Percentiles rank a stretch among this genome's conserved stretches.
Conservation (phyloP, 2,888 invertebrate genomes). For the Idaea aversata region DNA sequence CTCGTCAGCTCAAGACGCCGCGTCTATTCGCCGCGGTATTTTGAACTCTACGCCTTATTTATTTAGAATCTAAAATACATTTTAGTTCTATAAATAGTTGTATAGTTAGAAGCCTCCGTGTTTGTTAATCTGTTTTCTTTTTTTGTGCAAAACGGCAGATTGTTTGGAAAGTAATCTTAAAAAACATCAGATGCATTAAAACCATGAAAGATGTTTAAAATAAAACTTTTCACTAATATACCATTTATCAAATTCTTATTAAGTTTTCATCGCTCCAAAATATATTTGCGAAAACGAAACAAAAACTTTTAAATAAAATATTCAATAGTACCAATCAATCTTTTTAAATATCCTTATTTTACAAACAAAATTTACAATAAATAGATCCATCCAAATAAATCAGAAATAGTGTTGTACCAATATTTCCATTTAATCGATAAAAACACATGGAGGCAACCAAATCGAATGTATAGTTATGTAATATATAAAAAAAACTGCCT, state of each 20-base stretch:
- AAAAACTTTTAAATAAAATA: not conserved
- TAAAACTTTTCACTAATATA: no score
- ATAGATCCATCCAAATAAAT: conserved; percentile 13
- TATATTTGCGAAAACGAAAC: no score
- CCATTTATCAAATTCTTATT: no score
- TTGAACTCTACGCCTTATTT: conserved; percentile 45
- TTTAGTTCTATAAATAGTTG: conserved; percentile 44
- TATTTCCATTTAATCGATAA: conserved; percentile 13
- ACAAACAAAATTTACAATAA: conserved; percentile 10
- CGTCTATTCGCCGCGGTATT: conserved; percentile 21
- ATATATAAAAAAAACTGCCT: conserved; percentile 29
- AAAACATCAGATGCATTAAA: not conserved
- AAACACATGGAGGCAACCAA: conserved; percentile 17
- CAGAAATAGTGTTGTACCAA: conserved; percentile 13
- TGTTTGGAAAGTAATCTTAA: not conserved
- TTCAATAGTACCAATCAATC: no score
- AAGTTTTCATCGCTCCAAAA: no score
- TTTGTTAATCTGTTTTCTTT: not conserved
- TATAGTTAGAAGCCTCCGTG: conserved; percentile 38
- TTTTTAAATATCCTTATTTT: no score
- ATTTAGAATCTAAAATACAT: conserved; percentile 32
- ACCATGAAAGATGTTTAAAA: no score
- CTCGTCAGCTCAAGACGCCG: conserved; percentile 28
- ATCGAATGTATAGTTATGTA: conserved; percentile 25
- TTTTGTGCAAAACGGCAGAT: not conserved